Evolutionary conservation across 1,140 invertebrate genomes (phyloP).

Genomic region (Pseudoatta argentina): DNA sequence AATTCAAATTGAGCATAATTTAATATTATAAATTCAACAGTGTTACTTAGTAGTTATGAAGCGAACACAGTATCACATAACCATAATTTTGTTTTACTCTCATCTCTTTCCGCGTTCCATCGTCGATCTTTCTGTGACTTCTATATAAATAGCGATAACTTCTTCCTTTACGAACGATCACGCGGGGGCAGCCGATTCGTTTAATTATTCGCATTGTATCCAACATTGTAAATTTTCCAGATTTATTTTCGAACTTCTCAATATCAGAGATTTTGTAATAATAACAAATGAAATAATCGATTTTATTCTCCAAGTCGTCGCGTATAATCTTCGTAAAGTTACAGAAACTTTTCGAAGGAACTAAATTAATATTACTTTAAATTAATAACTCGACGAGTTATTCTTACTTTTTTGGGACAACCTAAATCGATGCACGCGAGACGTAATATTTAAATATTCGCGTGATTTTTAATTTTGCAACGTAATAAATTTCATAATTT

Average conservation of each 20-base stretch:
- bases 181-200: constrained; percentile 39
- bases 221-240: constrained; percentile 29
- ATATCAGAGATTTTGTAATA: constrained; percentile 31
- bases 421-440: not conserved
- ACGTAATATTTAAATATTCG: not conserved
- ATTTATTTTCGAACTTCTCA: constrained; percentile 51
- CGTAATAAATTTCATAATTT: no score
- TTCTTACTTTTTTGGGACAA: not conserved
- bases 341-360: constrained; percentile 27
- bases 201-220: constrained; percentile 62
- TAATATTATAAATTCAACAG: no score
- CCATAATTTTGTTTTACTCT: constrained; percentile 40
- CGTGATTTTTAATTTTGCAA: no score
- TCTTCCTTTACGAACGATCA: constrained; percentile 55
- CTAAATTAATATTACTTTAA: constrained; percentile 11
- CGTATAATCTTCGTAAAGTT: constrained; percentile 33
- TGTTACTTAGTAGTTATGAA: not conserved
- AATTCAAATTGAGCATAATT: no score
- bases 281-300: constrained; percentile 37
- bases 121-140: constrained; percentile 56
- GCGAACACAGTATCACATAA: constrained; percentile 32
- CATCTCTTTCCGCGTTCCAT: not conserved
- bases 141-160: constrained; percentile 61
- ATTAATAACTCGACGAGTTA: constrained; percentile 15
- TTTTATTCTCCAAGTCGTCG: constrained; percentile 49